Evolutionary conservation across 2,113 vertebrate genomes (phyloP), one percentile per base, ranked within the genome.

Genomic region (Propithecus coquereli): DNA sequence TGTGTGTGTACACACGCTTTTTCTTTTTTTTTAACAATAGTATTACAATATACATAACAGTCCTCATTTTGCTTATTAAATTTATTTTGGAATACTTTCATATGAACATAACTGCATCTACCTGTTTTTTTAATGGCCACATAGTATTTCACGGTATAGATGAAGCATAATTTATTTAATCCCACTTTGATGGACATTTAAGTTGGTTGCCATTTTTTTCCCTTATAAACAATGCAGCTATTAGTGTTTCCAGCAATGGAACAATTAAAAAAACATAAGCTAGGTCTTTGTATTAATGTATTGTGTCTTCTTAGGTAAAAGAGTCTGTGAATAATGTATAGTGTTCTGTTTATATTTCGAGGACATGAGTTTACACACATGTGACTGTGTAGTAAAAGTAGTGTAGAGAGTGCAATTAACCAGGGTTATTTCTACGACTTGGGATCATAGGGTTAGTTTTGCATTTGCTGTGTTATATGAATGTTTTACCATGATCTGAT

Each of bases 61-160:
- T 86, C 70, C 40, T 77, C 14, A 79, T 20, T 94, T 74, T 81
- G 47, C 34, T 94, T 73, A n/a, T 59, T 79, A 65, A 79, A 34
- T 86, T 88, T 79, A 84, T 73, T 89, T 84, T 80, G 40, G 66
- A 81, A 74, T 81, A 50, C 40, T 93, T 95, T 85, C 50, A 70
- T n/a, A 3, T 47, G 54, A 80, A 0, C 50, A 90, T 77, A 65
- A 92, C 14, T 70, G 71, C 8, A 43, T 43, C 50, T 85, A 45
- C 52, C 8, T 89, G 4, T 70, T 89, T 92, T 92, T 57, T 66
- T 6, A 47, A 50, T 87, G 74, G 47, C 40, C 16, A 66, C 6
- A n/a, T 59, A 73, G 54, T 87, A 96, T 90, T 94, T 74, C 22
- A 30, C 74, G 81, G 22, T 66, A 59, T 74, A 45, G 43, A 30